Evolutionary conservation across 2,113 vertebrate species (phyloP), one percentile per base, ranked within the genome.

Genomic region (Oryzias javanicus): DNA sequence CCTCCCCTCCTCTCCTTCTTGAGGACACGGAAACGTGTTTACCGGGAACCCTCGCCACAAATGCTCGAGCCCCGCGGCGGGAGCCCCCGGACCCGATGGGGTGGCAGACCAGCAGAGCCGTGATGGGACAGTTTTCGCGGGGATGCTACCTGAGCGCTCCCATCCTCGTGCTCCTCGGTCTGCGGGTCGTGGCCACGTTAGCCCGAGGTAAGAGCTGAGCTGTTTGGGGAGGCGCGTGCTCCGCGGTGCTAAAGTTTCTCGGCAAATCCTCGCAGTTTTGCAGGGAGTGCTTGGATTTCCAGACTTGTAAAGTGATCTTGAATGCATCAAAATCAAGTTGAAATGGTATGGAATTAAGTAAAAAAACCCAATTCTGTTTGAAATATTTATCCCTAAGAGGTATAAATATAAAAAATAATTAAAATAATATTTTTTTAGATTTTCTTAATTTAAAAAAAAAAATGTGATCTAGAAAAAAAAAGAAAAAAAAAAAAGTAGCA

Each of bases 71-170:
- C 52, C 79, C 70, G 69, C 60, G 49, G n/a, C 73, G 65, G 57
- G 70, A 67, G 78, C 60, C 78, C 78, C 84, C 82, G 59, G 76
- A 80, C 54, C 78, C 72, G 70, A 13, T 24, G 75, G 79, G 84
- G 71, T 85, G 74, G 78, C 70, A 76, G 65, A 56, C 71, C 1
- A 72, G 64, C 74, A 16, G 60, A 55, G 76, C 79, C 64, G 81
- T 78, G 80, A 90, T 89, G 89, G 88, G 84, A 88, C 89, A 80
- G 73, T 72, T 84, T 55, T 80, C 80, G 42, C 78, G 79, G 61
- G 87, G 82, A 85, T 72, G 80, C 63, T 82, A 66, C 79, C 42
- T 69, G 72, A 88, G 51, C 83, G 81, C 87, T 48, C 70, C 75
- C 81, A 17, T 84, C 78, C 75, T 90, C 63, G 64, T 70, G 68